Evolutionary conservation across 2,797 vertebrate species (phyloP), one percentile per base, ranked within the genome.

Genomic region (Sebastes cheni): DNA sequence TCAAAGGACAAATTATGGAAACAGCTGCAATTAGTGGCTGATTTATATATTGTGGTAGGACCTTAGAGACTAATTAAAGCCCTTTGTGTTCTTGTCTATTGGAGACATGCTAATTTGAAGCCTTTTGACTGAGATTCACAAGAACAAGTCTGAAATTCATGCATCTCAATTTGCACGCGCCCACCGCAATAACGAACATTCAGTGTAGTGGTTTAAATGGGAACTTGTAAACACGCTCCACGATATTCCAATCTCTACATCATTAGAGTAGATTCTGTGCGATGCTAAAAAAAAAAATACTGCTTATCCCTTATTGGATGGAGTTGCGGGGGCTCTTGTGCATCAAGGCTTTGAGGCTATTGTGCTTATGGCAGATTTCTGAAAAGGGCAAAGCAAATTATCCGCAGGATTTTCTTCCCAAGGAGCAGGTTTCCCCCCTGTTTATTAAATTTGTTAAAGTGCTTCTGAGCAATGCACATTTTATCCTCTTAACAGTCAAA

Each of bases 401-500:
- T 88, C 84, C 50, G n/a, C 75, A 81, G 85, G 88, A 86, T 93
- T 92, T 89, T 92, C 68, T 80, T 94, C 87, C 86, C 78, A 80
- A 82, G 87, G 83, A 95, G 89, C 86, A 83, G 85, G 85, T 91
- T 91, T 82, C 75, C 84, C 75, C 73, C 75, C 81, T 89, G 90
- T 94, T 96, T 96, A 96, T 96, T 96, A 95, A 93, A 96, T 96
- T 95, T 96, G 93, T 93, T 92, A 93, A 95, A 96, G 96, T 96
- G 95, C 95, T 96, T 95, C 92, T 88, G 90, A 95, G 95, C 93
- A 95, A 94, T 93, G 93, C 92, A 87, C 93, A 94, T 96, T 94
- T 95, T 95, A 96, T 96, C 95, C 95, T 96, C 95, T 96, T 96
- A 96, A 96, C 94, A 96, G 95, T 95, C 91, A 96, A 95, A 96